phyloP scores from a whole-genome alignment of 2,888 invertebrate species.

The Polymixis lichenea region DNA sequence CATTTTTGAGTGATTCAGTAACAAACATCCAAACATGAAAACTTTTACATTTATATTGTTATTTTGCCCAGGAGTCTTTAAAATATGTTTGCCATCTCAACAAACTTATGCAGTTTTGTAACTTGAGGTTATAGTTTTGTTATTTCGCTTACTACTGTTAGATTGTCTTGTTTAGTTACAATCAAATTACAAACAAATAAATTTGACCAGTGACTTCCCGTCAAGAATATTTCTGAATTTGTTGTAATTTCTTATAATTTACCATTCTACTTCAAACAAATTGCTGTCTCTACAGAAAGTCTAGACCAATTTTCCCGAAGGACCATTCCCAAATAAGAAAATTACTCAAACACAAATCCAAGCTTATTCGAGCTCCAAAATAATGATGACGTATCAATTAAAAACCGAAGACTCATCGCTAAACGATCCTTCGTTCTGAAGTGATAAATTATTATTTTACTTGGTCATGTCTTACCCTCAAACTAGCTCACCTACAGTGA shows the following conservation, averaged over 20 bases:
- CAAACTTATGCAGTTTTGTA: too few relatives aligned
- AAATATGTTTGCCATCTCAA: too few relatives aligned
- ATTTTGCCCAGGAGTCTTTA: too few relatives aligned
- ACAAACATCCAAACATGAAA: too few relatives aligned
- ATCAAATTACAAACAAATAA: neutral
- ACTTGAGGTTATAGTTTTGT: too few relatives aligned
- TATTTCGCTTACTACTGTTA: too few relatives aligned
- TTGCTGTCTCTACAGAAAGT: neutral
- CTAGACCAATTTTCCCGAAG: slow-evolving; percentile 1
- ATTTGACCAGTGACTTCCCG: too few relatives aligned
- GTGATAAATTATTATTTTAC: slow-evolving; percentile 23
- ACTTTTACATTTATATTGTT: too few relatives aligned
- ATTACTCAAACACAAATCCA: slow-evolving; percentile 15
- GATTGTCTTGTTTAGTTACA: neutral
- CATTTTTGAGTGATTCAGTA: too few relatives aligned
- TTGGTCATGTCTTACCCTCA: slow-evolving; percentile 31
- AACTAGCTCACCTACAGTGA: slow-evolving; percentile 39
- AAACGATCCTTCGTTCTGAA: slow-evolving; percentile 3
- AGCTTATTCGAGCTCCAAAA: slow-evolving; percentile 21
- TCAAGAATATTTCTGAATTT: neutral
- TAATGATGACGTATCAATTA: slow-evolving; percentile 46
- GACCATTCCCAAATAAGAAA: neutral
- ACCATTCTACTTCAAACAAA: neutral
- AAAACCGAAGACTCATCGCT: slow-evolving; percentile 30
- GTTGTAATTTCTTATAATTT: neutral